A percentile compares a stretch with the other conserved stretches of the same genome.
phyloP scores from a whole-genome alignment of 2,113 vertebrate genomes.

The Petrocephalus microphthalmus region DNA sequence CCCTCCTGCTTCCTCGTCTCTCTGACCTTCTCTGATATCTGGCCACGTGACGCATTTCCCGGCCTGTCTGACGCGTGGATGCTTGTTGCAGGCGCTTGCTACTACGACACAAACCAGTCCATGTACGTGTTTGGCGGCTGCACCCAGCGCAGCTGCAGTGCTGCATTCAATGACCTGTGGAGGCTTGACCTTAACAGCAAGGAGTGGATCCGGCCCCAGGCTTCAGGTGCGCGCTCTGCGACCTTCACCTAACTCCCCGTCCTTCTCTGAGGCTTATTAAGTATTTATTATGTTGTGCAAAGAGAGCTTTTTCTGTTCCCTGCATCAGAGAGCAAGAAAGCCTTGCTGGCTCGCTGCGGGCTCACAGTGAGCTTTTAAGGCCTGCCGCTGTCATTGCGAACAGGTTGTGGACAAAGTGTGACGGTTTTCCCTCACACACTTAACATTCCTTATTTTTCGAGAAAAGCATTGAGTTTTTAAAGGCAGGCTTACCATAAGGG shows the following conservation, averaged over 20 bases:
- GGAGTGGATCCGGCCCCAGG: slow-evolving; percentile 96
- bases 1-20: background rate
- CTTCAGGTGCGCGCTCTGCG: slow-evolving; percentile 72
- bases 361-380: background rate
- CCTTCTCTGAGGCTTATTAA: background rate
- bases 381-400: background rate
- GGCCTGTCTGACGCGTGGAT: background rate
- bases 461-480: background rate
- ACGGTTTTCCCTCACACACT: background rate
- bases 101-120: slow-evolving; percentile 93
- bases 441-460: background rate
- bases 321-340: background rate
- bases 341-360: background rate
- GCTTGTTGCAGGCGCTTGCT: slow-evolving; percentile 77
- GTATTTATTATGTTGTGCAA: background rate
- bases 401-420: background rate
- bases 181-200: slow-evolving; percentile 97
- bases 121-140: slow-evolving; percentile 99
- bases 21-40: background rate
- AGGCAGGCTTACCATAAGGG: background rate
- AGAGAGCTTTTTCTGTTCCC: background rate
- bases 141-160: slow-evolving; percentile 96
- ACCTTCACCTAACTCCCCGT: background rate
- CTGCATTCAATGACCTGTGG: slow-evolving; percentile 98
- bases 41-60: background rate